A percentile compares a stretch with the other conserved stretches of the same genome.
These are phyloP conservation scores for Rhagonycha lutea DNA, from an alignment of 2,888 invertebrate genomes.

Conservation along the genomic window DNA sequence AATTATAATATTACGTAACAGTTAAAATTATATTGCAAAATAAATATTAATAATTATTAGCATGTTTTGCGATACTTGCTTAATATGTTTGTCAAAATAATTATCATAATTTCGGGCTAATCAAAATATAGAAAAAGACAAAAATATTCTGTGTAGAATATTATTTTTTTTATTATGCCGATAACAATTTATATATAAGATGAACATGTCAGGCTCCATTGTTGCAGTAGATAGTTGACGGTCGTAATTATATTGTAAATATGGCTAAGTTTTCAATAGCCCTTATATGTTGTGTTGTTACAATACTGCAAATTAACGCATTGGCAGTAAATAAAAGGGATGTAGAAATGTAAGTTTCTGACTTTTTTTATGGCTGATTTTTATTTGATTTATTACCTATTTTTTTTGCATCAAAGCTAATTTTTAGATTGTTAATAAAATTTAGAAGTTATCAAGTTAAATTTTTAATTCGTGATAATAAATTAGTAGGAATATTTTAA, in stretches of 20 bases:
- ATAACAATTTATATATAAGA: background rate
- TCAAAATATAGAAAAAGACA: background rate
- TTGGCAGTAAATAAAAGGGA: background rate
- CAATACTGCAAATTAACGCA: background rate
- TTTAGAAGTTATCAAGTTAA: too few species aligned
- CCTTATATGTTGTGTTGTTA: background rate
- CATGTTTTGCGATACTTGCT: background rate
- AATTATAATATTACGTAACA: too few species aligned
- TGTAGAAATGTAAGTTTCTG: background rate
- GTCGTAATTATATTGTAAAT: background rate
- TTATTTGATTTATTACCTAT: too few species aligned
- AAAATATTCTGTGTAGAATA: background rate
- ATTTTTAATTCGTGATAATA: too few species aligned
- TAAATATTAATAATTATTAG: background rate
- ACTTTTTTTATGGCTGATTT: too few species aligned
- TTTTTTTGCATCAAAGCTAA: too few species aligned
- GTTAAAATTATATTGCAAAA: background rate
- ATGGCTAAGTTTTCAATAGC: background rate
- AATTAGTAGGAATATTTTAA: too few species aligned
- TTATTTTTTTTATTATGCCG: background rate
- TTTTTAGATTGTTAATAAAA: too few species aligned
- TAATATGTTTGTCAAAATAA: background rate
- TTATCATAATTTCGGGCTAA: background rate
- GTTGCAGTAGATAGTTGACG: background rate
- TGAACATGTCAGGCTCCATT: too few species aligned